Evolutionary conservation across 2,888 invertebrate species (phyloP).

Genomic region (Dasysyrphus albostriatus): DNA sequence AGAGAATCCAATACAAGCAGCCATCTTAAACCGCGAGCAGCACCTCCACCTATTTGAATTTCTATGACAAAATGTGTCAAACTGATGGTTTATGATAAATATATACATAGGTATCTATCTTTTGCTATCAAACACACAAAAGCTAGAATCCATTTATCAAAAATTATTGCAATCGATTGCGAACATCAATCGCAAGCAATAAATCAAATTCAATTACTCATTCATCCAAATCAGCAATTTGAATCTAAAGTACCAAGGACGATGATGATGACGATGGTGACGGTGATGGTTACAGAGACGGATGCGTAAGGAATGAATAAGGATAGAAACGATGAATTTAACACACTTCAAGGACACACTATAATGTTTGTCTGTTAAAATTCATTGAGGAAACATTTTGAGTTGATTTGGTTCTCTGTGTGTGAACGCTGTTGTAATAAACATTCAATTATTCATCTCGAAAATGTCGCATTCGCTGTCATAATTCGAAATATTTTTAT

Average conservation of each 20-base stretch:
- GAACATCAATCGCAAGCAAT: conserved; percentile 47
- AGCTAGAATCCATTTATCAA: conserved; percentile 28
- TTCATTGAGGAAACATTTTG: conserved; percentile 27
- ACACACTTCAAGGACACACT: conserved; percentile 16
- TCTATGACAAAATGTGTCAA: neutral
- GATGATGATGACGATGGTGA: conserved; percentile 6
- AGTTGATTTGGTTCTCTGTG: neutral
- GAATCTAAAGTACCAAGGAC: conserved; percentile 51
- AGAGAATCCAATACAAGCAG: neutral
- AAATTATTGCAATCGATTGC: conserved; percentile 38
- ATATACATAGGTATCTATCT: too few species aligned
- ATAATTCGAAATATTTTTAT: conserved; percentile 33
- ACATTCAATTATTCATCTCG: conserved; percentile 61
- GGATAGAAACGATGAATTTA: neutral
- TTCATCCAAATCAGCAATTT: conserved; percentile 54
- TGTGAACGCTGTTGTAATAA: conserved; percentile 22
- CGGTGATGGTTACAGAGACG: too few species aligned
- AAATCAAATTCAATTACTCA: conserved; percentile 68
- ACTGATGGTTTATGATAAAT: neutral
- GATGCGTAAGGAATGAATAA: neutral
- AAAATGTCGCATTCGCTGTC: conserved; percentile 28
- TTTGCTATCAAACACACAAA: neutral
- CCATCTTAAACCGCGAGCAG: neutral
- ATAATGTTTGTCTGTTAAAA: conserved; percentile 17
- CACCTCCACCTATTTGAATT: neutral